Evolutionary conservation across 2,113 vertebrate species (phyloP).

Genomic region (Lophochroa leadbeateri): DNA sequence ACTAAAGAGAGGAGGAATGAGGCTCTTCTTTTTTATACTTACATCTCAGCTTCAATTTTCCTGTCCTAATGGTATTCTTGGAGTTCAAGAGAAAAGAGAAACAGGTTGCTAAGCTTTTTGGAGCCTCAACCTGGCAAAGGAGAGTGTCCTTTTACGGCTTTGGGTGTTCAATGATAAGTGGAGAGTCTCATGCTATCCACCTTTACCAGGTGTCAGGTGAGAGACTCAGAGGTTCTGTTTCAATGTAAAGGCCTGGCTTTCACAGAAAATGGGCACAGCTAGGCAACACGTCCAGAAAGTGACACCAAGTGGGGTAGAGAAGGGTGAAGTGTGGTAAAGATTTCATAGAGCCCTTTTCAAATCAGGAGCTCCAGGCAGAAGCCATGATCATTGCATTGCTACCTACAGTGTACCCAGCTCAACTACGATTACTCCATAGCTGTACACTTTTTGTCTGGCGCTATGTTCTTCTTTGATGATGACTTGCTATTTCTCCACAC

Average conservation of each 20-base stretch:
- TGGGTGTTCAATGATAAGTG: background rate
- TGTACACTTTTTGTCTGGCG: background rate
- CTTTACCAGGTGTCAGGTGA: conserved; percentile 1
- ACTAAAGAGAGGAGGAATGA: conserved; percentile 6
- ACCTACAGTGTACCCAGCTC: background rate
- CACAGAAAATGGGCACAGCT: background rate
- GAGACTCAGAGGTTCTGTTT: background rate
- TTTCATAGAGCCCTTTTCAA: background rate
- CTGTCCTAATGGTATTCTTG: background rate
- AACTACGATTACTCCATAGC: background rate
- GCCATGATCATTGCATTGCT: background rate
- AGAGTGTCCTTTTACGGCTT: conserved; percentile 24
- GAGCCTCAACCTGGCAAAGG: background rate
- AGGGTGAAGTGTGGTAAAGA: background rate
- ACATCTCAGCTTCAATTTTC: background rate
- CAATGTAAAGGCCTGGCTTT: conserved; percentile 14
- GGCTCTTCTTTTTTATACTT: background rate
- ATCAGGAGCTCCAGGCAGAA: background rate
- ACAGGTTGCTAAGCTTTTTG: background rate
- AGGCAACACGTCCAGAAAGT: background rate
- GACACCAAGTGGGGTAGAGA: background rate
- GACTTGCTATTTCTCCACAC: background rate
- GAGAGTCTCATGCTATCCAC: background rate
- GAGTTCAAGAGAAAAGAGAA: background rate
- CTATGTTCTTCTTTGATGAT: background rate